These are phyloP conservation scores for Macaria notata DNA, from an alignment of 2,888 invertebrate genomes.

Conservation along the genomic window DNA sequence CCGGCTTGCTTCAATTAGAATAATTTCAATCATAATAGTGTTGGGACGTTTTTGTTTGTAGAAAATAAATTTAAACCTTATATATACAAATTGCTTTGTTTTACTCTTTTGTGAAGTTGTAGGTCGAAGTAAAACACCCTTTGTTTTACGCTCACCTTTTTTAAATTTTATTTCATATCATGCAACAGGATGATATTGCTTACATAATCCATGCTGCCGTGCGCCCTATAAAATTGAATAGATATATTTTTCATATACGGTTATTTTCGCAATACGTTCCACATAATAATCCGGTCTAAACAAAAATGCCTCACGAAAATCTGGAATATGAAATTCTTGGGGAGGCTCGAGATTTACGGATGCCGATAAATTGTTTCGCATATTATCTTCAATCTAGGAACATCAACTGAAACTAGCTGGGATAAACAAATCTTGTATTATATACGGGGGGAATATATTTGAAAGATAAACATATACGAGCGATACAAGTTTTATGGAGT, in stretches of 20 bases:
- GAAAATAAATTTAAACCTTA: too few relatives aligned
- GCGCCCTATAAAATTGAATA: not conserved
- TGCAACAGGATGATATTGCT: not conserved
- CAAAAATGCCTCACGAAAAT: constrained; percentile 1
- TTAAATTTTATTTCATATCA: not conserved
- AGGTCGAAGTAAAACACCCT: too few relatives aligned
- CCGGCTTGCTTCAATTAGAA: not conserved
- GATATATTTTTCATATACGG: not conserved
- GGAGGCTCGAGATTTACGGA: constrained; percentile 4
- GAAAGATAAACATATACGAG: too few relatives aligned
- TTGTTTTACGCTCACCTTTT: too few relatives aligned
- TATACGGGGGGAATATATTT: too few relatives aligned
- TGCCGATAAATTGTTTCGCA: constrained; percentile 7
- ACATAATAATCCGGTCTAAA: not conserved
- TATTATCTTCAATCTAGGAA: constrained; percentile 6
- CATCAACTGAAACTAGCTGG: constrained; percentile 1
- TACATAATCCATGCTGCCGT: not conserved
- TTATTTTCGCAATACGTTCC: constrained; percentile 1
- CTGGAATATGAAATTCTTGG: constrained; percentile 6
- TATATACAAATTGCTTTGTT: too few relatives aligned
- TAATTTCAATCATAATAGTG: too few relatives aligned
- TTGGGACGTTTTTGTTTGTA: too few relatives aligned
- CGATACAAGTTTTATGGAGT: too few relatives aligned
- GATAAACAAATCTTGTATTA: not conserved
- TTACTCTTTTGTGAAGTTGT: too few relatives aligned